Conservation (phyloP, 2,113 vertebrate genomes). For the Mystacornis crossleyi region DNA sequence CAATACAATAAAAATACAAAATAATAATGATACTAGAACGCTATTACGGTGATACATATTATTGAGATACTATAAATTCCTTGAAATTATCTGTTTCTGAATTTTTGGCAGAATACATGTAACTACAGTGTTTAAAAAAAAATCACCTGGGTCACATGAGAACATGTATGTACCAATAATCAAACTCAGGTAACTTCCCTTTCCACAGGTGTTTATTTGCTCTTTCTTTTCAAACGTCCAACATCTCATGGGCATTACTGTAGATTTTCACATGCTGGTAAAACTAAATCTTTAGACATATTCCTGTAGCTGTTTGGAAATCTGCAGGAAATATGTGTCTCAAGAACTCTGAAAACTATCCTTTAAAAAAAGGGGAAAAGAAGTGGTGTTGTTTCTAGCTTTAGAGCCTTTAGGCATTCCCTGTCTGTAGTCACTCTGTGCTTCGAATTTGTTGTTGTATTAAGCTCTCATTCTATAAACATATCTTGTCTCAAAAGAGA, state of each 20-base stretch:
- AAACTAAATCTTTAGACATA: not conserved
- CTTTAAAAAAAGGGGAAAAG: not conserved
- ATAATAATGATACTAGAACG: not conserved
- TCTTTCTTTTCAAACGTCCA: not conserved
- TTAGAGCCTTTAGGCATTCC: not conserved
- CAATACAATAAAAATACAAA: not conserved
- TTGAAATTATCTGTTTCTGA: not conserved
- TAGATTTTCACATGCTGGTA: not conserved
- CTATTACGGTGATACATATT: not conserved
- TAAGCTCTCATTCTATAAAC: slow-evolving; percentile 4
- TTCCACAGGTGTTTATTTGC: not conserved
- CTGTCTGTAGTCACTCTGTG: not conserved
- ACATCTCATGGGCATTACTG: not conserved
- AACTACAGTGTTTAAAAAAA: not conserved
- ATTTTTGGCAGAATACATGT: not conserved
- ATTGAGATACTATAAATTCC: not conserved
- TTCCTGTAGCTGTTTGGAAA: not conserved
- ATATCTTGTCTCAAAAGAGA: not conserved
- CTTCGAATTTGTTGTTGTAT: slow-evolving; percentile 16
- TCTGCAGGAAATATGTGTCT: not conserved
- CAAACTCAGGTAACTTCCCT: not conserved
- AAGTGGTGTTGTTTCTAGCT: not conserved
- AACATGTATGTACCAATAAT: not conserved
- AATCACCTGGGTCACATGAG: not conserved
- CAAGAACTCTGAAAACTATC: not conserved